phyloP scores from a whole-genome alignment of 2,113 vertebrate genomes.

The Monarcha castaneiventris region DNA sequence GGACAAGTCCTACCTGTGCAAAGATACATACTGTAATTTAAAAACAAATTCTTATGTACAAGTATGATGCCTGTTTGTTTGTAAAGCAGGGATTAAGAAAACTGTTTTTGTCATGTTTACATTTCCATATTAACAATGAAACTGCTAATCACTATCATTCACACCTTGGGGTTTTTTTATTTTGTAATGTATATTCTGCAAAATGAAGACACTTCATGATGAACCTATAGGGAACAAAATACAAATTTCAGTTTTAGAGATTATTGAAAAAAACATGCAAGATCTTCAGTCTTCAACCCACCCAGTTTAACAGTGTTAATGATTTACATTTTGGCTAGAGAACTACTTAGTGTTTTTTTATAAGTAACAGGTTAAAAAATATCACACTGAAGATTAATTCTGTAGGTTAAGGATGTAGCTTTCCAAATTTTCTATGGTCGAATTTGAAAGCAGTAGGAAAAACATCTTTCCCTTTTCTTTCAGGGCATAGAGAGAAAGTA shows the following conservation, averaged over 20 bases:
- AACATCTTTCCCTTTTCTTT: neutral
- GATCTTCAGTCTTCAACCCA: neutral
- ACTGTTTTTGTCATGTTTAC: neutral
- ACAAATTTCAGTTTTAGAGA: neutral
- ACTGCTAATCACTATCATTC: neutral
- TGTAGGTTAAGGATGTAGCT: neutral
- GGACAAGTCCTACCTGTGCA: neutral
- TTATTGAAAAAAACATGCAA: neutral
- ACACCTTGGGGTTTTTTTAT: neutral
- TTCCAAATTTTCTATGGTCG: neutral
- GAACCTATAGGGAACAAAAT: neutral
- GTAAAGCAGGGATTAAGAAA: neutral
- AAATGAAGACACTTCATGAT: neutral
- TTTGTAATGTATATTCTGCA: neutral
- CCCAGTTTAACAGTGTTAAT: slow-evolving; percentile 4
- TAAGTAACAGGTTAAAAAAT: slow-evolving; percentile 18
- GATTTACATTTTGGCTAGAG: slow-evolving; percentile 10
- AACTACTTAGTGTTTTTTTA: neutral
- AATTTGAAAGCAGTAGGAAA: neutral
- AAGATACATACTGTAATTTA: neutral
- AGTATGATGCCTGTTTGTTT: neutral
- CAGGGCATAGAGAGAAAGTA: neutral
- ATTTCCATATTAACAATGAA: neutral
- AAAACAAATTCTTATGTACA: neutral
- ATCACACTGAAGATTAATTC: neutral